Base-by-base conservation (phyloP, 2,888 invertebrate genomes). In the Caprella mutica region DNA sequence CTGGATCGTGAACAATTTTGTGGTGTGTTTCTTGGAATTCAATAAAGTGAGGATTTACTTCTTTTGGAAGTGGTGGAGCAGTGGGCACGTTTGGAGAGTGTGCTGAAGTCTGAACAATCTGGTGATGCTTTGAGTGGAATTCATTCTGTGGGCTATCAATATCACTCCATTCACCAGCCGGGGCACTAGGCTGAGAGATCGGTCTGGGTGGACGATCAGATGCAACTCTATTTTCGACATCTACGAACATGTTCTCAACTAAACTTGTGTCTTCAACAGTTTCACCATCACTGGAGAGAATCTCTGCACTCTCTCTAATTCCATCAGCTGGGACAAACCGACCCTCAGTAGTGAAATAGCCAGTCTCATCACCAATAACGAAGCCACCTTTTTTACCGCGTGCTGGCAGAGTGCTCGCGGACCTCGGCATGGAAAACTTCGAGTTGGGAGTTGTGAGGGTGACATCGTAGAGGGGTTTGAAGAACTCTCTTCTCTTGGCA, bases 401-500 rank as follows among this genome's bases (percentile, higher is more conserved):
- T 5, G 55, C 35, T 5, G 55, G 55, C 5, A 55, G 26, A 9
- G 55, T 55, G 48, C 30, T 48, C 1, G 48, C 29, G 19, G 48
- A 19, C 17, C 48, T 27, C 1, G 48, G 48, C n/a, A 30, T 48
- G 8, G 27, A n/a, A n/a, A 29, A 39, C 3, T 35, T 17, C 35
- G 14, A 23, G 23, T 35, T 21, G 27, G 17, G 24, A 51, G 9
- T 35, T 19, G 23, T 43, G 19, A 29, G 27, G 17, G 35, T 29
- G 33, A 30, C 42, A 27, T 50, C 51, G 24, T 44, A 38, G 33
- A 52, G 33, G 9, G 35, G 39, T 5, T 46, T 59, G 56, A 64
- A 64, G 40, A 64, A 64, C 35, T 59, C 59, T 8, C 63, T 53
- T 19, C 63, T 51, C 27, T 58, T 64, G 39, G 54, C 51, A 21